Evolutionary conservation across 2,888 invertebrate genomes (phyloP).

Genomic region (Galerucella nymphaeae): DNA sequence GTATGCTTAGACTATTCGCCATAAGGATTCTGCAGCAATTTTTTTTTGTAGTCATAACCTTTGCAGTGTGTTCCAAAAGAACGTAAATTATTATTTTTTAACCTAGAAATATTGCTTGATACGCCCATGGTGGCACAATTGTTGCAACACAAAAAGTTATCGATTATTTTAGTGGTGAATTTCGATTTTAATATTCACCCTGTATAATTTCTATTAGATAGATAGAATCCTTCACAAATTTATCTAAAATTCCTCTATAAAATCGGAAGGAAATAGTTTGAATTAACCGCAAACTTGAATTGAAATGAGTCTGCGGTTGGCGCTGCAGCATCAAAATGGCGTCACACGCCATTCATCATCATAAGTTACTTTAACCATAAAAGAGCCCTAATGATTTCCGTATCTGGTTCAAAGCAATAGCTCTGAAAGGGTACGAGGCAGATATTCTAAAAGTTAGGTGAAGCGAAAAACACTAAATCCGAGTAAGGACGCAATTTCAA

Average conservation of each 20-base stretch:
- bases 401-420: constrained; percentile 28
- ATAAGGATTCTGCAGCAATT: no score
- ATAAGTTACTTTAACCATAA: constrained; percentile 34
- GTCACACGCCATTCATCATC: constrained; percentile 27
- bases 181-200: no score
- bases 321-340: constrained; percentile 24
- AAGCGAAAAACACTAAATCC: constrained; percentile 30
- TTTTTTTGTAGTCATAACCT: no score
- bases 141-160: no score
- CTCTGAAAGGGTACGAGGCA: constrained; percentile 31
- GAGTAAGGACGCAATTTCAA: constrained; percentile 27
- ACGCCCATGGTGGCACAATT: no score
- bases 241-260: not conserved
- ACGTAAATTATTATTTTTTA: no score
- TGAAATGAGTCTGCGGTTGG: constrained; percentile 10
- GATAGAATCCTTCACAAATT: no score
- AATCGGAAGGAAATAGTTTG: constrained; percentile 3
- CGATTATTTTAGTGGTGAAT: no score
- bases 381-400: constrained; percentile 34
- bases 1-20: constrained; percentile 20
- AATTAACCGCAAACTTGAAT: constrained; percentile 8
- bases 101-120: no score
- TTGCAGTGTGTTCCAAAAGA: no score
- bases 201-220: no score
- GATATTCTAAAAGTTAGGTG: constrained; percentile 30